Percentiles rank a stretch among this genome's conserved stretches.
Evolutionary conservation across 2,797 vertebrate genomes (phyloP).

Genomic region (Bryconaethiops microstoma): DNA sequence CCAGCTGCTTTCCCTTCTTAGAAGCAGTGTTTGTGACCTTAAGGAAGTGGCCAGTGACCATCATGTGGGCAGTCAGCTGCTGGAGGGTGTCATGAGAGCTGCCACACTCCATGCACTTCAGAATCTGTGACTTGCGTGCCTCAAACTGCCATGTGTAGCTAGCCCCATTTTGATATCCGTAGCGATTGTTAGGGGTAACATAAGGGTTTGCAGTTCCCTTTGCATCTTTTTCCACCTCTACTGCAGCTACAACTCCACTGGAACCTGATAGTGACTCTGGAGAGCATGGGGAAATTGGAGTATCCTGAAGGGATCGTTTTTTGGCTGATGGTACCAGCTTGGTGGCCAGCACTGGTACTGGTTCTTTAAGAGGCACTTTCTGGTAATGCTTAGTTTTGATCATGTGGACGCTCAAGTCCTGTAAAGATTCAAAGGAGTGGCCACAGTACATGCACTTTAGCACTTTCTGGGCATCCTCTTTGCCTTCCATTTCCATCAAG

Average conservation of each 20-base stretch:
- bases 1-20: constrained; percentile 95
- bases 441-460: constrained; percentile 99
- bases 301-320: constrained; percentile 90
- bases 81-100: constrained; percentile 97
- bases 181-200: constrained; percentile 95
- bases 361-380: constrained; percentile 99
- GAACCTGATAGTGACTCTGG: constrained; percentile 85
- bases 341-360: constrained; percentile 89
- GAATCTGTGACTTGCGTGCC: constrained; percentile 96
- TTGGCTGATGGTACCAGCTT: constrained; percentile 93
- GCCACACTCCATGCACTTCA: constrained; percentile 99
- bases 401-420: constrained; percentile 98
- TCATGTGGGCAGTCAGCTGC: constrained; percentile 98
- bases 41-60: constrained; percentile 97
- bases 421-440: constrained; percentile 96
- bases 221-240: constrained; percentile 86
- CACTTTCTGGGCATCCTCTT: constrained; percentile 98
- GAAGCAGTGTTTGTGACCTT: constrained; percentile 97
- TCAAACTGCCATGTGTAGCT: constrained; percentile 99
- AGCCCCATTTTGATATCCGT: constrained; percentile 98
- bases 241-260: constrained; percentile 67
- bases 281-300: constrained; percentile 86
- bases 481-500: constrained; percentile 96
- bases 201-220: constrained; percentile 89
- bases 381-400: constrained; percentile 99